phyloP scores from a whole-genome alignment of 2,888 invertebrate species.

The Deilephila porcellus region DNA sequence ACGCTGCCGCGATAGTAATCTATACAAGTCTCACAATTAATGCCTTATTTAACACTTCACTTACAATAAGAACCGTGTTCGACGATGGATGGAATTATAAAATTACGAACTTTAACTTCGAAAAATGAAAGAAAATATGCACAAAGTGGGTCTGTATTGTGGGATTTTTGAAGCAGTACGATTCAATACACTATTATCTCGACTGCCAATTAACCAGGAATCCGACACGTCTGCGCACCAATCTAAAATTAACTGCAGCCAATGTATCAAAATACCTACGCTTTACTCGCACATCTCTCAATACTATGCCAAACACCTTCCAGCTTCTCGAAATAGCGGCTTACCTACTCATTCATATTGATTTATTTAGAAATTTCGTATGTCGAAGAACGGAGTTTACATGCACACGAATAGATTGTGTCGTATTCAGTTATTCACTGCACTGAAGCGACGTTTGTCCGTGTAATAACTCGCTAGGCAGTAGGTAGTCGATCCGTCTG shows the following conservation, averaged over 20 bases:
- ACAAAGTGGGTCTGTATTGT: slow-evolving; percentile 29
- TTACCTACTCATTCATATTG: slow-evolving; percentile 75
- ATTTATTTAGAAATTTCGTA: slow-evolving; percentile 67
- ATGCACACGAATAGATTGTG: slow-evolving; percentile 48
- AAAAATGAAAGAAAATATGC: background rate
- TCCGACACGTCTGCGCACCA: slow-evolving; percentile 83
- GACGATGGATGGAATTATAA: slow-evolving; percentile 14
- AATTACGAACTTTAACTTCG: background rate
- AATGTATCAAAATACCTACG: slow-evolving; percentile 84
- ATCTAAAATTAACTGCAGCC: slow-evolving; percentile 85
- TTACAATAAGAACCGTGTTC: slow-evolving; percentile 33
- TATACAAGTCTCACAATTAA: slow-evolving; percentile 76
- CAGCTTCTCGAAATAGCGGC: slow-evolving; percentile 81
- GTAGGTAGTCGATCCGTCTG: slow-evolving; percentile 53
- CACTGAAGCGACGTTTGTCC: slow-evolving; percentile 32
- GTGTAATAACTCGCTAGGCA: slow-evolving; percentile 41
- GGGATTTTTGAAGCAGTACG: slow-evolving; percentile 44
- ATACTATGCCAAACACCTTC: slow-evolving; percentile 85
- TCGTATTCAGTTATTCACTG: slow-evolving; percentile 41
- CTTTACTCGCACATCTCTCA: slow-evolving; percentile 83
- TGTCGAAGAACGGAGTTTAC: slow-evolving; percentile 49
- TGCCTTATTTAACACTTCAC: slow-evolving; percentile 75
- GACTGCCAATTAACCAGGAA: slow-evolving; percentile 83
- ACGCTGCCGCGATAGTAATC: slow-evolving; percentile 80
- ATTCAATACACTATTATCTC: slow-evolving; percentile 76